Base-by-base conservation (phyloP, 1,140 invertebrate genomes). In the Hetaerina americana region DNA sequence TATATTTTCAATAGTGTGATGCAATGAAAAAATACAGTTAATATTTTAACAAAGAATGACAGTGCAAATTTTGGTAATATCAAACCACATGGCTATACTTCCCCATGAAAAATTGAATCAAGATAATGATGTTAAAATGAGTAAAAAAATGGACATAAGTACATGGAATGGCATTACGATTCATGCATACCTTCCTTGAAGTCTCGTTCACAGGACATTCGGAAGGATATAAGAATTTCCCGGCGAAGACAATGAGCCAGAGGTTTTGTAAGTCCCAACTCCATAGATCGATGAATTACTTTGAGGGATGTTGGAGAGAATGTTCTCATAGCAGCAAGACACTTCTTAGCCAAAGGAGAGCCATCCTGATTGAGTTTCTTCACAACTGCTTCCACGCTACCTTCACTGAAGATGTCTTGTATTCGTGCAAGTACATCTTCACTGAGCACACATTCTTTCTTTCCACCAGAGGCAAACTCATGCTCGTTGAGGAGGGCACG, bases 141-240 rank as follows among this genome's bases (percentile, higher is more conserved):
- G n/a, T n/a, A n/a, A n/a, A n/a, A n/a, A n/a, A n/a, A n/a, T n/a
- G n/a, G n/a, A n/a, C n/a, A n/a, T n/a, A n/a, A n/a, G n/a, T n/a
- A n/a, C n/a, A n/a, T n/a, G n/a, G n/a, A n/a, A n/a, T n/a, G n/a
- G n/a, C n/a, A n/a, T n/a, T n/a, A n/a, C n/a, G n/a, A n/a, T n/a
- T n/a, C n/a, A n/a, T n/a, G 28, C 68, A 27, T 27, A 26, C 68
- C 68, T 69, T 69, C 68, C 18, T 27, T 27, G 26, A 69, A 69
- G 28, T 69, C 68, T 27, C 18, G 68, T 28, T n/a, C 28, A 27
- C 28, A n/a, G 6, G 68, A 27, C 68, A 69, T 69, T 1, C 68
- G 26, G 68, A 69, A 27, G 3, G 68, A 69, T 18, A 69, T 27
- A 8, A 69, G 12, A 8, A 27, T 69, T 27, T 69, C 68, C 68